phyloP scores from a whole-genome alignment of 2,888 invertebrate species.

The Melieria picta region DNA sequence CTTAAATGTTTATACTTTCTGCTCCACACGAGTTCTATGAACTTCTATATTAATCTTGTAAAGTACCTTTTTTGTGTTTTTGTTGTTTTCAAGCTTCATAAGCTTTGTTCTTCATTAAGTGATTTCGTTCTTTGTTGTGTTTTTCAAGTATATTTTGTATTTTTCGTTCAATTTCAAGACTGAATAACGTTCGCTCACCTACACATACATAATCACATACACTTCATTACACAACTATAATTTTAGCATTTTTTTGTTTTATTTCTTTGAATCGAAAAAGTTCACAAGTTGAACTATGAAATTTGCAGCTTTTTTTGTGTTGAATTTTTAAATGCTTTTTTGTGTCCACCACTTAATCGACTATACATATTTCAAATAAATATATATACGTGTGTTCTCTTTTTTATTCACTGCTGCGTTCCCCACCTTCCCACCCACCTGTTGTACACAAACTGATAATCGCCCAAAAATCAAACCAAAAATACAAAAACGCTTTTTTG shows the following conservation, averaged over 20 bases:
- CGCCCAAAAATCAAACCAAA: too few relatives aligned
- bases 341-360: constrained; percentile 16
- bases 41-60: not conserved
- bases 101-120: not conserved
- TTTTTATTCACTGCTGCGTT: constrained; percentile 29
- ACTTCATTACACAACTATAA: too few relatives aligned
- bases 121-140: not conserved
- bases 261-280: too few relatives aligned
- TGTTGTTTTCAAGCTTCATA: not conserved
- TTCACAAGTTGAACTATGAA: not conserved
- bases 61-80: not conserved
- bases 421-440: constrained; percentile 6
- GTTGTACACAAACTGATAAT: too few relatives aligned
- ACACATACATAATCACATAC: not conserved
- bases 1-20: not conserved
- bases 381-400: constrained; percentile 29
- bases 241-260: too few relatives aligned
- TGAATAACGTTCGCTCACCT: not conserved
- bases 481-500: constrained; percentile 34
- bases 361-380: constrained; percentile 5
- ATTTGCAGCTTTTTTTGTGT: not conserved
- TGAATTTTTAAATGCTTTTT: constrained; percentile 14
- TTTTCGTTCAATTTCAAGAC: not conserved
- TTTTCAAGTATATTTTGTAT: not conserved
- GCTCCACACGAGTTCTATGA: not conserved